phyloP scores from a whole-genome alignment of 1,140 invertebrate species.

The Drosophila sproati region DNA sequence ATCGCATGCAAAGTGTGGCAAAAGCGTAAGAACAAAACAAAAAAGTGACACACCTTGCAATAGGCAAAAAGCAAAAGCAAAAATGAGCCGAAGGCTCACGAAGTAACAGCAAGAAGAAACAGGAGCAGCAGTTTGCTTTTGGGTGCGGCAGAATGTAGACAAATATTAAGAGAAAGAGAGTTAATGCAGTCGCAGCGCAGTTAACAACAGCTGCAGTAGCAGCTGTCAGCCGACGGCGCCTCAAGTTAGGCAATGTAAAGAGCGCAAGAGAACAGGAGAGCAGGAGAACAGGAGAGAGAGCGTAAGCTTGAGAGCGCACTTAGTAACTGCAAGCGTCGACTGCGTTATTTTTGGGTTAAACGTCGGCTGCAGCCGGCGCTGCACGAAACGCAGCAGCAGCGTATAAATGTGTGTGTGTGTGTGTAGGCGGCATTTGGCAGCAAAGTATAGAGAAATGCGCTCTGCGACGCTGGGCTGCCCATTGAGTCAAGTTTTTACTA shows the following conservation, averaged over 20 bases:
- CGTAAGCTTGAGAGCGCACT: constrained; percentile 24
- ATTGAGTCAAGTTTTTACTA: constrained; percentile 72
- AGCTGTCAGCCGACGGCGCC: constrained; percentile 67
- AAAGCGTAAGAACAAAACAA: constrained; percentile 78
- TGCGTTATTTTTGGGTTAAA: constrained; percentile 77
- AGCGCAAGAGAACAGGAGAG: constrained; percentile 25
- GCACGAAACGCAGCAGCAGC: constrained; percentile 50
- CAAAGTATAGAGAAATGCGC: constrained; percentile 75
- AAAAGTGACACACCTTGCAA: constrained; percentile 79
- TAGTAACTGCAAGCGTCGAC: constrained; percentile 46
- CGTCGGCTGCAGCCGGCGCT: constrained; percentile 72
- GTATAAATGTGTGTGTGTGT: constrained; percentile 37
- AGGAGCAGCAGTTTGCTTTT: constrained; percentile 55
- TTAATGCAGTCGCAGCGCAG: constrained; percentile 13
- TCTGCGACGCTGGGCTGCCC: constrained; percentile 51
- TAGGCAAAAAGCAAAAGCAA: constrained; percentile 14
- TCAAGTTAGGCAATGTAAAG: constrained; percentile 63
- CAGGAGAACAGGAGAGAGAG: constrained; percentile 2
- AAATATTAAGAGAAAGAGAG: constrained; percentile 24
- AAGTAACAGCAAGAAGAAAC: constrained; percentile 20
- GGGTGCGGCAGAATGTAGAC: constrained; percentile 70
- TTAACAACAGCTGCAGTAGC: constrained; percentile 37
- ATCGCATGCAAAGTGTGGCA: constrained; percentile 25
- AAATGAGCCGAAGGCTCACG: constrained; percentile 20
- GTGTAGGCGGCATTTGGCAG: constrained; percentile 65